Evolutionary conservation across 2,888 invertebrate genomes (phyloP), one percentile per base, ranked within the genome.

Genomic region (Amphipoea lucens): DNA sequence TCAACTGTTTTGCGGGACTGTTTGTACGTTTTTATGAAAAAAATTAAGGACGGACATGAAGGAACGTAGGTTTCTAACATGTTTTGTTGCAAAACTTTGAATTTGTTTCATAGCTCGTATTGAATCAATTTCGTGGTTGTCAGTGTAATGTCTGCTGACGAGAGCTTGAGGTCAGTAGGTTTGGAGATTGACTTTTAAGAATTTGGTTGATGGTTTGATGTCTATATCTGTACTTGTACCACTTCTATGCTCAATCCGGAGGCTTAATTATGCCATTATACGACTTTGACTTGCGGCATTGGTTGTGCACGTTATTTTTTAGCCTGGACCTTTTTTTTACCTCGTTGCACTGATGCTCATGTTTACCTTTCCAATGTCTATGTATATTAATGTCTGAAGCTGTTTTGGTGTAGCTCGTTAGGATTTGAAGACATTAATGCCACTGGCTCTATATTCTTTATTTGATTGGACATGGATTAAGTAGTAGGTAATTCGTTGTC

Each of bases 1-100:
- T 90, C 88, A 92, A 91, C 89, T 77, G 90, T 93, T 93, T 93
- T 94, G 95, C 95, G 95, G 95, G 94, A 95, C 93, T 90, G 81
- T 92, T 94, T 92, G 95, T 95, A 95, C 91, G 93, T 92, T 94
- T 93, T 91, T 86, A 82, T 85, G 75, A 83, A 91, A 93, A 91
- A 95, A 94, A 95, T 93, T 92, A 91, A 91, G 93, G 93, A 94
- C 94, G 94, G 91, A 90, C 94, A 90, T 91, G 91, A 86, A 90
- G 89, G 90, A 89, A 91, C 89, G 90, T 87, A 80, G 82, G 73
- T 90, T 85, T 86, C 87, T 66, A 73, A 79, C 80, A 81, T 88
- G 79, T 86, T 78, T 85, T 79, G 76, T 90, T 90, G 87, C 84
- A 71, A 88, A 81, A 86, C 86, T n/a, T 79, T 70, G 29, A 76